Evolutionary conservation across 2,888 invertebrate genomes (phyloP).

Genomic region (Orchesellides sinensis): DNA sequence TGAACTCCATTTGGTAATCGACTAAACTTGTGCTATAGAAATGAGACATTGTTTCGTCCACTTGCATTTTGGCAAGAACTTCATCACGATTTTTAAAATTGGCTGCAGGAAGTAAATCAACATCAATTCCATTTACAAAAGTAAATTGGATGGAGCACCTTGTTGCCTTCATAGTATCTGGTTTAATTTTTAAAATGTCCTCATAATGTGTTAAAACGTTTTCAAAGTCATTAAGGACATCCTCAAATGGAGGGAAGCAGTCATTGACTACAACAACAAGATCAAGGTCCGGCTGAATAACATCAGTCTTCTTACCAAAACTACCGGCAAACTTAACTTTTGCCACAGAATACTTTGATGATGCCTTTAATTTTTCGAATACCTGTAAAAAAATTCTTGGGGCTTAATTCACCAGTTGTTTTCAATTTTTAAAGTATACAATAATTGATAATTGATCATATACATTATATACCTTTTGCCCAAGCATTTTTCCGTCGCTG

Average conservation of each 20-base stretch:
- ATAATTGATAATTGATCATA: neutral
- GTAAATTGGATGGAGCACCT: neutral
- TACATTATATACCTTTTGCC: neutral
- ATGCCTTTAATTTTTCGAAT: neutral
- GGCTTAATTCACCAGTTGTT: neutral
- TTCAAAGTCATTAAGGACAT: slow-evolving; percentile 23
- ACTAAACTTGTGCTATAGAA: slow-evolving; percentile 23
- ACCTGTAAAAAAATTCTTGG: no score
- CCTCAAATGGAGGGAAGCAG: neutral
- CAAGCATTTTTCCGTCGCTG: neutral
- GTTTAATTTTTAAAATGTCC: neutral
- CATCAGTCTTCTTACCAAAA: slow-evolving; percentile 54
- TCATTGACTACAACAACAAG: slow-evolving; percentile 47
- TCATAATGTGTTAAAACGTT: slow-evolving; percentile 2
- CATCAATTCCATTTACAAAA: slow-evolving; percentile 44
- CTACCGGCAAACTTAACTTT: slow-evolving; percentile 30
- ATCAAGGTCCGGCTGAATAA: slow-evolving; percentile 55
- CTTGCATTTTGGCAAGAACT: neutral
- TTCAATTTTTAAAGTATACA: neutral
- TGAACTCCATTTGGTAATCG: slow-evolving; percentile 1
- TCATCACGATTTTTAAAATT: neutral
- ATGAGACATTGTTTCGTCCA: neutral
- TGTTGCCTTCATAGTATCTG: neutral
- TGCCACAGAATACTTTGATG: neutral
- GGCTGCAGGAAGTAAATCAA: slow-evolving; percentile 51